phyloP scores from a whole-genome alignment of 1,140 invertebrate genomes.

The Leptinotarsa undecemlineata region DNA sequence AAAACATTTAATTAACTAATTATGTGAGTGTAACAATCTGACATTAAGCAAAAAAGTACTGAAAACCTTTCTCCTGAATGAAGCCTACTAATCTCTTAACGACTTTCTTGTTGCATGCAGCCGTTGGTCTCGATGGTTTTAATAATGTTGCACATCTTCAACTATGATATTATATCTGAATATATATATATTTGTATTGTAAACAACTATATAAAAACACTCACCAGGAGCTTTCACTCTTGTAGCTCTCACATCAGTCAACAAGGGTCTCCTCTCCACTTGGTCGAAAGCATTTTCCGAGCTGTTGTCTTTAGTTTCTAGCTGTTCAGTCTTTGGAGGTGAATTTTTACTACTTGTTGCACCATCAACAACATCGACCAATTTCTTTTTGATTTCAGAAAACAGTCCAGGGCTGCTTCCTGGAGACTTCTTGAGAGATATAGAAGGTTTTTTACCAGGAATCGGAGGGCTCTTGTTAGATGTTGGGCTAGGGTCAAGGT shows the following conservation, averaged over 20 bases:
- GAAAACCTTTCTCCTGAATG: too few species aligned
- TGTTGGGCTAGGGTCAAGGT: conserved; percentile 40
- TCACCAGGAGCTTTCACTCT: conserved; percentile 60
- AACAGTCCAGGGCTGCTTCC: conserved; percentile 59
- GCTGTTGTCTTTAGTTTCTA: conserved; percentile 30
- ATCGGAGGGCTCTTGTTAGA: conserved; percentile 50
- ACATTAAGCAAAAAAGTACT: too few species aligned
- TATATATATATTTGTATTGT: too few species aligned
- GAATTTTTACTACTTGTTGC: conserved; percentile 44
- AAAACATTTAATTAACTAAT: too few species aligned
- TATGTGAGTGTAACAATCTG: too few species aligned
- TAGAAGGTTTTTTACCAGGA: conserved; percentile 63
- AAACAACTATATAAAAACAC: background rate
- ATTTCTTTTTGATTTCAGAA: conserved; percentile 64
- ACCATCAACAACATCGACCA: conserved; percentile 56
- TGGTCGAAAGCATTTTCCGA: conserved; percentile 62
- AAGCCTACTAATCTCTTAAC: too few species aligned
- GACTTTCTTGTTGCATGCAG: too few species aligned
- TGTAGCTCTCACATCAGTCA: conserved; percentile 65
- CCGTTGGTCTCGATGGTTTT: too few species aligned
- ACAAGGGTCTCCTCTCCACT: conserved; percentile 63
- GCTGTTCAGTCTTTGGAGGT: conserved; percentile 31
- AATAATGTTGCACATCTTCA: too few species aligned
- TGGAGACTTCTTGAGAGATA: conserved; percentile 67
- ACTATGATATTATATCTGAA: too few species aligned